A percentile compares a stretch with the other conserved stretches of the same genome.
Conservation (phyloP, 2,888 invertebrate genomes). For the Leptopilina drosophilae region DNA sequence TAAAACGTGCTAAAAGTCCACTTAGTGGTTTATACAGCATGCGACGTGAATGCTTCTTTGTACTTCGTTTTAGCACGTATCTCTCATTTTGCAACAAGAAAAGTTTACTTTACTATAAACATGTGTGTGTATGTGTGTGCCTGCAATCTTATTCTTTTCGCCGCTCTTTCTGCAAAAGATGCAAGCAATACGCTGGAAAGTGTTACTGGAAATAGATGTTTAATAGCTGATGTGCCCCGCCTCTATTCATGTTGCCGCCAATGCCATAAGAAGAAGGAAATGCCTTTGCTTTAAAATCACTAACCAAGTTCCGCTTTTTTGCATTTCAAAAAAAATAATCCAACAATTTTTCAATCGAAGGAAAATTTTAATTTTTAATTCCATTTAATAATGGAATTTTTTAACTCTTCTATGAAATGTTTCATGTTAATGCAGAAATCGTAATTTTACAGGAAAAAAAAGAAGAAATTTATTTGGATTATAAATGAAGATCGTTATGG, state of each 20-base stretch:
- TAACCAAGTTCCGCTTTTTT: background rate
- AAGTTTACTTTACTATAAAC: background rate
- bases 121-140: background rate
- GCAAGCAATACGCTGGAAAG: background rate
- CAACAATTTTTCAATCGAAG: no score
- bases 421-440: no score
- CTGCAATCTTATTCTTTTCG: background rate
- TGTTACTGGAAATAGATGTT: slow-evolving; percentile 26
- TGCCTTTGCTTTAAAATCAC: slow-evolving; percentile 8
- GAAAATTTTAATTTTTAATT: no score
- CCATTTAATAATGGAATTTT: no score
- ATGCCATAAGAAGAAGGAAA: slow-evolving; percentile 10
- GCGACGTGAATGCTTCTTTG: slow-evolving; percentile 36
- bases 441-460: no score
- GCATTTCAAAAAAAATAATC: no score
- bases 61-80: slow-evolving; percentile 12
- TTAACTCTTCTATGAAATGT: no score
- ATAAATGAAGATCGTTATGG: no score
- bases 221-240: slow-evolving; percentile 15
- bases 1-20: slow-evolving; percentile 52
- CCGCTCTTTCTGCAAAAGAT: background rate
- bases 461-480: no score
- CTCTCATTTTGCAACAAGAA: slow-evolving; percentile 17
- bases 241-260: slow-evolving; percentile 8
- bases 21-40: slow-evolving; percentile 45